These are phyloP conservation scores for Acanthosoma haemorrhoidale DNA, from an alignment of 2,888 invertebrate genomes.

Conservation along the genomic window DNA sequence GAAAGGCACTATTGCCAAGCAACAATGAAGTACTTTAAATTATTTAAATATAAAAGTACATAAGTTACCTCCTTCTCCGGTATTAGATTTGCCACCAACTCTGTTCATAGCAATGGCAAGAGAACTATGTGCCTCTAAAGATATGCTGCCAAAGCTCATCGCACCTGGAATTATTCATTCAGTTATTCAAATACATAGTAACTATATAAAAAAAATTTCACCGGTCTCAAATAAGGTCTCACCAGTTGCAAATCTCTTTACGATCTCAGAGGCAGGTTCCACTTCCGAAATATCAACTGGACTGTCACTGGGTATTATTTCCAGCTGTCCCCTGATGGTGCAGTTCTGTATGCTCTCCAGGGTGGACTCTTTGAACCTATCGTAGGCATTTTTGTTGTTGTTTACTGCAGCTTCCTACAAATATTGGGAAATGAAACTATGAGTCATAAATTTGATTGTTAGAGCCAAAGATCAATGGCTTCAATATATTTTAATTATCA, in stretches of 20 bases:
- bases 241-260: slow-evolving; percentile 88
- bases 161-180: slow-evolving; percentile 73
- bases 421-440: not conserved
- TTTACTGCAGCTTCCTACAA: slow-evolving; percentile 78
- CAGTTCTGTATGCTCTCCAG: slow-evolving; percentile 79
- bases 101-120: slow-evolving; percentile 96
- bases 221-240: slow-evolving; percentile 39
- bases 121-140: slow-evolving; percentile 90
- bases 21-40: not conserved
- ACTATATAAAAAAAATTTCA: not conserved
- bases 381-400: slow-evolving; percentile 78
- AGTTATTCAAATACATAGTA: too few relatives aligned
- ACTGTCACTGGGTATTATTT: slow-evolving; percentile 70
- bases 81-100: slow-evolving; percentile 95
- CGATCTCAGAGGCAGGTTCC: slow-evolving; percentile 89
- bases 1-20: too few relatives aligned
- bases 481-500: too few relatives aligned
- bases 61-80: slow-evolving; percentile 83
- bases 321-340: slow-evolving; percentile 88
- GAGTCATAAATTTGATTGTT: too few relatives aligned
- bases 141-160: slow-evolving; percentile 96
- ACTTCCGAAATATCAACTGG: slow-evolving; percentile 81
- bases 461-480: too few relatives aligned
- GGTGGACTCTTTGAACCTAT: slow-evolving; percentile 77
- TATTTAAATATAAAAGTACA: not conserved